Percentiles rank a stretch among this genome's conserved stretches.
These are phyloP conservation scores for Napeogenes inachia DNA, from an alignment of 2,888 invertebrate species.

Conservation along the genomic window DNA sequence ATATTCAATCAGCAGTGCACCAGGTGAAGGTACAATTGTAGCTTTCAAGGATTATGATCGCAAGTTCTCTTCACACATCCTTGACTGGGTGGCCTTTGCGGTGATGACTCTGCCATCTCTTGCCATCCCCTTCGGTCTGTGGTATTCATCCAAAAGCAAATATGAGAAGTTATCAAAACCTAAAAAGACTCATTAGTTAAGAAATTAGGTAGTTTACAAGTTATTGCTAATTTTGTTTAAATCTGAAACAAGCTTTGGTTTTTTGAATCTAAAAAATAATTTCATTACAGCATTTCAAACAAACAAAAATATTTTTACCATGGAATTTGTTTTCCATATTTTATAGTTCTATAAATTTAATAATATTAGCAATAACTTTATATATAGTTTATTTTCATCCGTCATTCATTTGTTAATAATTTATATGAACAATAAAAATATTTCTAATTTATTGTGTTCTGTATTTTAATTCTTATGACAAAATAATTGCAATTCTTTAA, in stretches of 20 bases:
- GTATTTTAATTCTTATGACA: no score
- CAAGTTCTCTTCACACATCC: slow-evolving; percentile 97
- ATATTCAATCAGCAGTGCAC: slow-evolving; percentile 88
- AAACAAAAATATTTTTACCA: no score
- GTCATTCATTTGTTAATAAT: slow-evolving; percentile 59
- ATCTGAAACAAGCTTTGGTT: neutral
- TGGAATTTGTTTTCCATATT: neutral
- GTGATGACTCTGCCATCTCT: slow-evolving; percentile 97
- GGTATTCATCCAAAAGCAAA: slow-evolving; percentile 96
- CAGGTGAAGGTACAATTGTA: slow-evolving; percentile 96
- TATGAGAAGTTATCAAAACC: slow-evolving; percentile 89
- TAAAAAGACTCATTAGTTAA: slow-evolving; percentile 79
- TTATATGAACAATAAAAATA: slow-evolving; percentile 68
- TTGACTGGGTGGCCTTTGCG: slow-evolving; percentile 98
- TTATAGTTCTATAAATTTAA: slow-evolving; percentile 7
- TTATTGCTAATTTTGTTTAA: slow-evolving; percentile 48
- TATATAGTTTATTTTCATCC: slow-evolving; percentile 44
- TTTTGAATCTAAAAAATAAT: no score
- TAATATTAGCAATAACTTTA: slow-evolving; percentile 45
- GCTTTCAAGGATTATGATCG: slow-evolving; percentile 95
- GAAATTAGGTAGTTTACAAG: slow-evolving; percentile 35
- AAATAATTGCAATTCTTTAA: no score
- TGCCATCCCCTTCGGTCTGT: slow-evolving; percentile 94
- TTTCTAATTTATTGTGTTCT: slow-evolving; percentile 37
- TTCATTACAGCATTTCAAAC: no score